These are phyloP conservation scores for Paragorgia papillata DNA, from an alignment of 92 coral and sea anemone species.

Conservation along the genomic window DNA sequence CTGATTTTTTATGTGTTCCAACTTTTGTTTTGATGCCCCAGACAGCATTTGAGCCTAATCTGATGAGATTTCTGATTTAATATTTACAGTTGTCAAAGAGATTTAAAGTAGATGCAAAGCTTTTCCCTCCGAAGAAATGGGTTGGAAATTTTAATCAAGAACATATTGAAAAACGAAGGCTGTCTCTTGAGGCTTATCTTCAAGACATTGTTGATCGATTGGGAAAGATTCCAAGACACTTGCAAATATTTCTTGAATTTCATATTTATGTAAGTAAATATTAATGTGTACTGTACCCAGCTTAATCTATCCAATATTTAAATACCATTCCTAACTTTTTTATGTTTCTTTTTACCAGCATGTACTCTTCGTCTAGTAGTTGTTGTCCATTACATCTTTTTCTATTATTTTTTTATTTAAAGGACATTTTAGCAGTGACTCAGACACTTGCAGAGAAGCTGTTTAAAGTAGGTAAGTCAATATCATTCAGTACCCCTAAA, in stretches of 20 bases:
- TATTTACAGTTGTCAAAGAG: slow-evolving; percentile 79
- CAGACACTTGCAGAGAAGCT: slow-evolving; percentile 72
- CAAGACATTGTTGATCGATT: slow-evolving; percentile 63
- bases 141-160: slow-evolving; percentile 84
- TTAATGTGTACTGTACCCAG: neutral
- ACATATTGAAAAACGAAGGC: slow-evolving; percentile 81
- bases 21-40: too few relatives aligned
- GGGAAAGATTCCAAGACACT: slow-evolving; percentile 70
- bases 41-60: too few relatives aligned
- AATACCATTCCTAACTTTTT: too few relatives aligned
- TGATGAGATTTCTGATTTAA: too few relatives aligned
- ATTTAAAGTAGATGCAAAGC: slow-evolving; percentile 48
- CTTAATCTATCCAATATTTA: neutral
- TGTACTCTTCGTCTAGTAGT: too few relatives aligned
- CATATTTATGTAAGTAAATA: slow-evolving; percentile 79
- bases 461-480: slow-evolving; percentile 61
- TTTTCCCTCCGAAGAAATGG: slow-evolving; percentile 87
- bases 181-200: slow-evolving; percentile 71
- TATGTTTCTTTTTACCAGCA: too few relatives aligned
- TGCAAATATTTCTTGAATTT: slow-evolving; percentile 74
- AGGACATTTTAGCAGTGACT: slow-evolving; percentile 86
- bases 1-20: too few relatives aligned
- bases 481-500: too few relatives aligned
- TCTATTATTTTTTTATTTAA: neutral
- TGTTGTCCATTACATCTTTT: too few relatives aligned